phyloP scores from a whole-genome alignment of 2,113 vertebrate species.

The Aepyceros melampus region DNA sequence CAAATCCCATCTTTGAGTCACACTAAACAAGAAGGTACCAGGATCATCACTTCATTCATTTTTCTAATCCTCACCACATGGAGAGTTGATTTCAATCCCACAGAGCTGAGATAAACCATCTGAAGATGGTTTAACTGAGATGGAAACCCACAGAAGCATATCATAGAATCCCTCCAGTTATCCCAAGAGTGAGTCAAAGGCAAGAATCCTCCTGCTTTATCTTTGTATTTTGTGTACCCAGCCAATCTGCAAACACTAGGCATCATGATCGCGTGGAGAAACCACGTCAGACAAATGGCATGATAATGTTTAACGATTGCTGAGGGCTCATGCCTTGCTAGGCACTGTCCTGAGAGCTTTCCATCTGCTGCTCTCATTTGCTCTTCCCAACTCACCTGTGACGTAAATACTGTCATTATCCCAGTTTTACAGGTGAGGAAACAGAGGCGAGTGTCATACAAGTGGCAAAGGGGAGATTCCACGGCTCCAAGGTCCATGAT shows the following conservation, averaged over 20 bases:
- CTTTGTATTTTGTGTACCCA: not conserved
- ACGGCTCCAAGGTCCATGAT: slow-evolving; percentile 51
- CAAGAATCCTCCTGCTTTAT: not conserved
- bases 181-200: not conserved
- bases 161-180: not conserved
- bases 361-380: not conserved
- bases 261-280: not conserved
- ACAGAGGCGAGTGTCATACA: not conserved
- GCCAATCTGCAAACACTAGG: not conserved
- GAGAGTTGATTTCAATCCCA: not conserved
- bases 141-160: not conserved
- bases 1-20: not conserved
- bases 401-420: not conserved
- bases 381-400: not conserved
- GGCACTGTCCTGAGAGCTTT: not conserved
- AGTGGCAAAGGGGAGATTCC: not conserved
- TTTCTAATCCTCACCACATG: not conserved
- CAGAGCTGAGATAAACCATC: not conserved
- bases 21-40: not conserved
- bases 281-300: not conserved
- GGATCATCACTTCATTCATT: not conserved
- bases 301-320: not conserved
- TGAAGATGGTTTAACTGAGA: not conserved
- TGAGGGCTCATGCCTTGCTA: not conserved
- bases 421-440: not conserved